Evolutionary conservation across 2,888 invertebrate genomes (phyloP).

Genomic region (Pimpla rufipes): DNA sequence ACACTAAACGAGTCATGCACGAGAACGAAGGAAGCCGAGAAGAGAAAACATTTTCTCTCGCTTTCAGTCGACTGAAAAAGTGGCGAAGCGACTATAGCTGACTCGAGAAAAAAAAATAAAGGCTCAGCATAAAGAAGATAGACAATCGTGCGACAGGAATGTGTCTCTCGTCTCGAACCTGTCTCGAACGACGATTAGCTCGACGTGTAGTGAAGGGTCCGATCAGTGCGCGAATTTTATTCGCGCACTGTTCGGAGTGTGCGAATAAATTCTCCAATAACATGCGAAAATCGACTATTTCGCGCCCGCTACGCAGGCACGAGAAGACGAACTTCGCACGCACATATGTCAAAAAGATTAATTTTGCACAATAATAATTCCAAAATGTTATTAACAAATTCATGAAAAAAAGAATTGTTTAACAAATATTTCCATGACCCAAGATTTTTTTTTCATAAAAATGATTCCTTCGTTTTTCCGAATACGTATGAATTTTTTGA

Average conservation of each 20-base stretch:
- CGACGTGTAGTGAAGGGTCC: neutral
- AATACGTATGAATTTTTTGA: no score
- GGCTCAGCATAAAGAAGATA: neutral
- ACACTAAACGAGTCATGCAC: neutral
- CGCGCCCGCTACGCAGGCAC: constrained; percentile 11
- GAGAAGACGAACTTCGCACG: no score
- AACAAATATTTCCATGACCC: no score
- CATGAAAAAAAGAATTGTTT: no score
- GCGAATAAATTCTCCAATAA: neutral
- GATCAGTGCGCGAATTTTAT: no score
- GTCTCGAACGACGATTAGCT: neutral
- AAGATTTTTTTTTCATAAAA: no score
- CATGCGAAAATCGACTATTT: constrained; percentile 45
- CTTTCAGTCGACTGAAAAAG: neutral
- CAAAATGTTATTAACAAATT: no score
- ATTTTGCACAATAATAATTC: no score
- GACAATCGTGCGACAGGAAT: neutral
- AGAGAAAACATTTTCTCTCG: neutral
- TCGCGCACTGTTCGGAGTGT: no score
- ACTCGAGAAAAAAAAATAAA: neutral
- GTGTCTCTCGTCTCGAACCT: neutral
- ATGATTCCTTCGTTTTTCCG: no score
- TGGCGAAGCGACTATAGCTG: neutral
- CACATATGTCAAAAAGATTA: no score
- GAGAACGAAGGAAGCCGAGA: neutral